Evolutionary conservation across 1,140 invertebrate species (phyloP).

Genomic region (Neotoxoptera formosana): DNA sequence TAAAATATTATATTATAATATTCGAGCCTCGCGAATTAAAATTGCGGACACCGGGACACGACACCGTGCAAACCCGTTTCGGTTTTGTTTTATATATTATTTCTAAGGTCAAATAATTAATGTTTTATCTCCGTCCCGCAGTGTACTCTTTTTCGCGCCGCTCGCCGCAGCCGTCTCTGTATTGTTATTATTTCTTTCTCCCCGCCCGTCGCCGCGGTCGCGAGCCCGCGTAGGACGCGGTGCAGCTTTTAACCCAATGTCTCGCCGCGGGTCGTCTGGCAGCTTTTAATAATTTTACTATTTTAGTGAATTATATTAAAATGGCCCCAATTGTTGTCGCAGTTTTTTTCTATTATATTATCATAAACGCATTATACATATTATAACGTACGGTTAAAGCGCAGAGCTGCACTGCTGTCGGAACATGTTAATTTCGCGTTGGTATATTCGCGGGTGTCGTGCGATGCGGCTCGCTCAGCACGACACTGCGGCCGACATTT

Average conservation of each 20-base stretch:
- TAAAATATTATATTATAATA: neutral
- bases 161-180: neutral
- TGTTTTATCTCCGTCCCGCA: neutral
- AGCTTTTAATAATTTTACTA: neutral
- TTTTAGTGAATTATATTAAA: neutral
- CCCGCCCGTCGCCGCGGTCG: neutral
- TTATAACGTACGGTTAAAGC: neutral
- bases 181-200: neutral
- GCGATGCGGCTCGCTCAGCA: neutral
- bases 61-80: neutral
- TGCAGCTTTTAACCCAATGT: conserved; percentile 10
- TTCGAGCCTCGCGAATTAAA: neutral
- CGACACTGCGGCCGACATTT: neutral
- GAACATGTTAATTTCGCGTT: neutral
- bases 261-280: neutral
- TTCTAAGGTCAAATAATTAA: neutral
- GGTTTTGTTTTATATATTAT: neutral
- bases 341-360: neutral
- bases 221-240: neutral
- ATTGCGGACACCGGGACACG: neutral
- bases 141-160: neutral
- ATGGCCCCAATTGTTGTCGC: neutral
- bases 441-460: neutral
- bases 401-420: neutral
- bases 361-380: neutral